Evolutionary conservation across 2,797 vertebrate species (phyloP), one percentile per base, ranked within the genome.

Genomic region (Myotis daubentonii): DNA sequence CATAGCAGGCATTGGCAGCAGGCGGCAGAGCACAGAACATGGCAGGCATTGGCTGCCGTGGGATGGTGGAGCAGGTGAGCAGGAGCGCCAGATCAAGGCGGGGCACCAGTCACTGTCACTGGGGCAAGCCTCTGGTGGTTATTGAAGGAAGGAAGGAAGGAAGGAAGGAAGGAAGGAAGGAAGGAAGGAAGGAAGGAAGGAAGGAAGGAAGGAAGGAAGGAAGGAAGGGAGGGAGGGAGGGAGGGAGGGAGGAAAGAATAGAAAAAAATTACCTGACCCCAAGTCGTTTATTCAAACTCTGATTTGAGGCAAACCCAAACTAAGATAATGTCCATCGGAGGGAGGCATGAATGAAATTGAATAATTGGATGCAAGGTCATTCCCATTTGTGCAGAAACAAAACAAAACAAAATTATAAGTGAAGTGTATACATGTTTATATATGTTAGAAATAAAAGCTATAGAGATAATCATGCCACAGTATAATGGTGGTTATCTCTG

Each of bases 391-490:
- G 10, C 62, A 68, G 53, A 85, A 47, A 71, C 19, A 79, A 89
- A 89, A 78, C 22, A 80, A 75, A 87, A 75, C 16, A 49, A 87
- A 87, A 76, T n/a, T 36, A 15, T 62, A 74, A 74, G 30, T 60
- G 30, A n/a, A 19, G 20, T 53, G 57, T 88, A 51, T 47, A 22
- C 65, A 51, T 65, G 20, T 86, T 60, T 16, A 86, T 25, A 76
- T 38, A 76, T 20, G 49, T 47, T 51, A 89, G 36, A 79, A 72
- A 81, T 49, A 84, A 66, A 84, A 66, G 33, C 13, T 65, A 20
- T 28, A 20, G 28, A 89, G 47, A 70, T 30, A 84, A 41, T 66
- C 71, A 68, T 13, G 28, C 47, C 10, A 41, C 36, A 60, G 10
- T 79, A 6, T 75, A 51, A 28, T 33, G 66, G 16, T 28, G 16